Percentiles rank a stretch among this genome's conserved stretches.
Conservation (phyloP, 2,888 invertebrate species). For the Dryobota labecula region DNA sequence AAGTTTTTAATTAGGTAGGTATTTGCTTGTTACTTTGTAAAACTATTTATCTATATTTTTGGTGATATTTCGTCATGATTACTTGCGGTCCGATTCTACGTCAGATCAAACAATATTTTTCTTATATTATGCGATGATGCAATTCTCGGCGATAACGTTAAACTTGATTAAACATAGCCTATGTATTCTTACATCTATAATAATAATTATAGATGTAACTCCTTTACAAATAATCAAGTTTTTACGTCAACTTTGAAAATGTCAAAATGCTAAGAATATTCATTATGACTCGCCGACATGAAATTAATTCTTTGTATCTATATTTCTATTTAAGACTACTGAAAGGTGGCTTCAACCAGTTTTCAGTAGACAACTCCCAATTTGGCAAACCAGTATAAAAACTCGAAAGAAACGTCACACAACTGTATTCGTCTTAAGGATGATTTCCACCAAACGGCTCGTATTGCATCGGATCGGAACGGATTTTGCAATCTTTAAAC, state of each 20-base stretch:
- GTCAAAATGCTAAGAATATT: slow-evolving; percentile 16
- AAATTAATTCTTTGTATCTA: not conserved
- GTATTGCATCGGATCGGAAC: too few species aligned
- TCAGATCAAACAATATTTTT: not conserved
- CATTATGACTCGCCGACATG: not conserved
- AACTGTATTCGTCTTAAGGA: slow-evolving; percentile 28
- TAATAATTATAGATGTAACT: not conserved
- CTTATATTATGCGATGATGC: not conserved
- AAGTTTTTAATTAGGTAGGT: too few species aligned
- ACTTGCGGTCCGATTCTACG: not conserved
- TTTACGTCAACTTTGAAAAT: slow-evolving; percentile 18
- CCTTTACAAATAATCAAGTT: slow-evolving; percentile 11
- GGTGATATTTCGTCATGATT: not conserved
- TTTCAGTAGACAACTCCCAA: slow-evolving; percentile 1
- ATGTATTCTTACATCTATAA: not conserved
- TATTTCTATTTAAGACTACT: not conserved
- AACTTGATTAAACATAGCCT: not conserved
- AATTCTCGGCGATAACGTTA: not conserved
- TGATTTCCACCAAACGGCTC: too few species aligned
- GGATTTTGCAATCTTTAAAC: too few species aligned
- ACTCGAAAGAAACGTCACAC: slow-evolving; percentile 9
- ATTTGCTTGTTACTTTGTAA: not conserved
- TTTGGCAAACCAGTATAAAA: slow-evolving; percentile 9
- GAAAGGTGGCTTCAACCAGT: slow-evolving; percentile 1
- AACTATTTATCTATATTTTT: too few species aligned